phyloP scores from a whole-genome alignment of 2,113 vertebrate genomes.

The Lynx canadensis region DNA sequence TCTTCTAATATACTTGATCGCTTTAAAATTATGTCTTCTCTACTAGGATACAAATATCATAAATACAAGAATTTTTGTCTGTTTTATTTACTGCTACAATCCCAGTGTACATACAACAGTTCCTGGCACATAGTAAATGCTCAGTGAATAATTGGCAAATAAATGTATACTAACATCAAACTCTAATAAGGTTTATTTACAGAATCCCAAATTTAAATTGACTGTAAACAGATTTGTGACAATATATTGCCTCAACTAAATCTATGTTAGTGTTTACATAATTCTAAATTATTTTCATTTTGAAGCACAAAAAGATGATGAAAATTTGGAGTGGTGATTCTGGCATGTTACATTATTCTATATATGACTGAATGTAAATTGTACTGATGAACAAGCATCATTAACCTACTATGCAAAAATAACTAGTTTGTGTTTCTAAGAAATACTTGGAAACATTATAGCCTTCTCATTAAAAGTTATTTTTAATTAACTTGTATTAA shows the following conservation, averaged over 20 bases:
- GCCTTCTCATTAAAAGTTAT: not conserved
- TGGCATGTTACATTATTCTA: not conserved
- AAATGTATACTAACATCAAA: not conserved
- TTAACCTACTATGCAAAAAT: not conserved
- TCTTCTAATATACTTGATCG: not conserved
- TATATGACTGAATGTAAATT: not conserved
- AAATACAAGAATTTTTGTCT: not conserved
- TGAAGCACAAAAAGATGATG: not conserved
- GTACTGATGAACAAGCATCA: not conserved
- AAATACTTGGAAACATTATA: not conserved
- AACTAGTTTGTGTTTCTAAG: not conserved
- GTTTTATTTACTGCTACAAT: not conserved
- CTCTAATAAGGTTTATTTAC: not conserved
- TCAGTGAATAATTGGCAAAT: not conserved
- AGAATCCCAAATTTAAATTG: not conserved
- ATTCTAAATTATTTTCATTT: conserved; percentile 25
- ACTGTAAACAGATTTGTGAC: not conserved
- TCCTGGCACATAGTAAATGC: not conserved
- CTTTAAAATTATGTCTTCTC: not conserved
- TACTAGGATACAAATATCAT: not conserved
- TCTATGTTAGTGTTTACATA: not conserved
- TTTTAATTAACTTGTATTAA: conserved; percentile 19
- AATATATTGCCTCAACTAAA: not conserved
- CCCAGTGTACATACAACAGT: not conserved
- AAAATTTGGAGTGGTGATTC: not conserved